phyloP scores from a whole-genome alignment of 1,140 invertebrate species.

The Laupala kohalensis region DNA sequence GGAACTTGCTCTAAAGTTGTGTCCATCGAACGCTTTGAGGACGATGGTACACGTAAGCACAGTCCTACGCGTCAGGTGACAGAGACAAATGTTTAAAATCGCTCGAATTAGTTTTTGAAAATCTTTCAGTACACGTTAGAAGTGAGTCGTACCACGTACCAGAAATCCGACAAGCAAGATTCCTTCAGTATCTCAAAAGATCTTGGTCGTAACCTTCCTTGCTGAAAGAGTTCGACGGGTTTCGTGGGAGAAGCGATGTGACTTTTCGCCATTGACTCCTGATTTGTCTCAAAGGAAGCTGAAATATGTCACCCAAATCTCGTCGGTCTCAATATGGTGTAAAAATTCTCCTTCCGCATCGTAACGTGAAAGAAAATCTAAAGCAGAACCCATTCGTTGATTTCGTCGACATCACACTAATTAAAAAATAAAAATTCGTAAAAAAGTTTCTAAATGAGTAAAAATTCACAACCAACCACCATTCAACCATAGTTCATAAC shows the following conservation, averaged over 20 bases:
- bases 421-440: too few species aligned
- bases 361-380: background rate
- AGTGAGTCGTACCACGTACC: slow-evolving; percentile 11
- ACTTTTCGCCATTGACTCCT: background rate
- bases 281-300: background rate
- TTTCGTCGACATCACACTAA: background rate
- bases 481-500: too few species aligned
- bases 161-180: slow-evolving; percentile 15
- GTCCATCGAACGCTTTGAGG: slow-evolving; percentile 19
- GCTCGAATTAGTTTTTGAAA: slow-evolving; percentile 10
- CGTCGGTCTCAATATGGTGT: background rate
- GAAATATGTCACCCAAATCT: background rate
- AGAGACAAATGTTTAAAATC: slow-evolving; percentile 16
- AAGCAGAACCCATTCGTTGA: background rate
- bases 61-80: slow-evolving; percentile 13
- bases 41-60: slow-evolving; percentile 17
- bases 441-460: too few species aligned
- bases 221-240: slow-evolving; percentile 9
- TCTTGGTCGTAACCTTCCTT: slow-evolving; percentile 11
- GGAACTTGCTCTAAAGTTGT: slow-evolving; percentile 11
- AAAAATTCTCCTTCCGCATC: background rate
- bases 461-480: too few species aligned
- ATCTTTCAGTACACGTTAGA: slow-evolving; percentile 12
- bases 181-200: slow-evolving; percentile 8
- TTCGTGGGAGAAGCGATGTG: slow-evolving; percentile 9